phyloP scores from a whole-genome alignment of 2,113 vertebrate genomes.

The Hydrolagus affinis region DNA sequence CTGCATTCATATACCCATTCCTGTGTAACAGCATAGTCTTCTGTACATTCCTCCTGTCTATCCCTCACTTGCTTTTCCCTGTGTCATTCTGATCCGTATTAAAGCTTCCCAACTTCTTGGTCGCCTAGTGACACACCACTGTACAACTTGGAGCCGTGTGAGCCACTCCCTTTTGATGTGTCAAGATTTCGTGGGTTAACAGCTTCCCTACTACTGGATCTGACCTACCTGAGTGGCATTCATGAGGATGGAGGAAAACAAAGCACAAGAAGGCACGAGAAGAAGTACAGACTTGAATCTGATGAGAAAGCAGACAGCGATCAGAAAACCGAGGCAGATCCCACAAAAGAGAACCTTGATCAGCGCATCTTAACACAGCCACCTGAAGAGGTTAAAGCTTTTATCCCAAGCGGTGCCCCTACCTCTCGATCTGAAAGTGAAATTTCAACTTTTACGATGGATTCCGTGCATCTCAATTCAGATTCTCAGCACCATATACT shows the following conservation, averaged over 20 bases:
- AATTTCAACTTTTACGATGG: constrained; percentile 62
- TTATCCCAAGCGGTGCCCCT: constrained; percentile 44
- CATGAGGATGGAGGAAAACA: constrained; percentile 79
- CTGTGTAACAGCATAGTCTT: constrained; percentile 64
- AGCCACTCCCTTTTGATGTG: constrained; percentile 90
- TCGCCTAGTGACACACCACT: constrained; percentile 98
- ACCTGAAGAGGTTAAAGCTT: constrained; percentile 70
- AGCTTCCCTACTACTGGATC: constrained; percentile 82
- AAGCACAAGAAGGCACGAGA: constrained; percentile 73
- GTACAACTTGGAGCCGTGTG: constrained; percentile 96
- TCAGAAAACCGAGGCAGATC: constrained; percentile 54
- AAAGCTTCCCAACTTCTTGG: constrained; percentile 99
- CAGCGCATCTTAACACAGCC: constrained; percentile 56
- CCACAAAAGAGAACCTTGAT: constrained; percentile 46
- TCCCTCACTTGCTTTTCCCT: constrained; percentile 80
- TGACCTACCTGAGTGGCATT: constrained; percentile 90
- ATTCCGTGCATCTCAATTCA: constrained; percentile 45
- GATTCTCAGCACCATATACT: constrained; percentile 52
- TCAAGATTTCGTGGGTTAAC: constrained; percentile 87
- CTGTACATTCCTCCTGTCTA: constrained; percentile 67
- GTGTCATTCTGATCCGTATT: constrained; percentile 80
- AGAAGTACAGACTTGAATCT: constrained; percentile 73
- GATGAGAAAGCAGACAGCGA: constrained; percentile 65
- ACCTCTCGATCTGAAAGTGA: constrained; percentile 72
- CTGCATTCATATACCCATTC: constrained; percentile 40